Conservation (phyloP, 2,888 invertebrate species). For the Teleogryllus oceanicus region DNA sequence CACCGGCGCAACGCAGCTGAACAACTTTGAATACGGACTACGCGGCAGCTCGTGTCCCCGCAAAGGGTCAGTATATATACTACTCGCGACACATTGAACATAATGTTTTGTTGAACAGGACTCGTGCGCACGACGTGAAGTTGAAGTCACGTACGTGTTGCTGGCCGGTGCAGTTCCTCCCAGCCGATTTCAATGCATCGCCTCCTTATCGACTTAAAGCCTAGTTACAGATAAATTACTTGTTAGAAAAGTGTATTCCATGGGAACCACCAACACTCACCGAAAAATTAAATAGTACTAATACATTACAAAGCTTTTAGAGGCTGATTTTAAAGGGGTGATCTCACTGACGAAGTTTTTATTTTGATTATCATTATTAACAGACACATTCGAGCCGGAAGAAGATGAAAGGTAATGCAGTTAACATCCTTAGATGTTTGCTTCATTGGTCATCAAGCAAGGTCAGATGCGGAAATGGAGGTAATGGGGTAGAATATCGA, state of each 20-base stretch:
- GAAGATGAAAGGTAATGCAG: too few relatives aligned
- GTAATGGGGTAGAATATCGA: too few relatives aligned
- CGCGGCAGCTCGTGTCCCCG: background rate
- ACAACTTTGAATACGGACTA: background rate
- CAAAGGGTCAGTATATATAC: constrained; percentile 18
- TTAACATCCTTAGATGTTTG: too few relatives aligned
- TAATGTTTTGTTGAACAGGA: constrained; percentile 18
- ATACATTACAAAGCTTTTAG: background rate
- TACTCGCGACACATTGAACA: constrained; percentile 18
- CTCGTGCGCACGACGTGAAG: background rate
- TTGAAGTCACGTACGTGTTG: background rate
- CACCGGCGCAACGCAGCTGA: background rate
- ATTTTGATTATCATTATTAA: too few relatives aligned
- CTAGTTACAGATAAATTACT: background rate
- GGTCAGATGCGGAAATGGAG: too few relatives aligned
- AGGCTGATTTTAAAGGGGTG: too few relatives aligned
- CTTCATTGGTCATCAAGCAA: too few relatives aligned
- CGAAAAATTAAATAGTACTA: background rate
- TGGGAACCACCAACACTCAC: background rate
- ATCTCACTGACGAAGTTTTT: too few relatives aligned
- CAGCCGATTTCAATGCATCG: background rate
- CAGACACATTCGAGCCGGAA: too few relatives aligned
- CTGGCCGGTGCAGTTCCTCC: background rate
- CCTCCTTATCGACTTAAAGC: background rate
- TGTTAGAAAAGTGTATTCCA: background rate